Base-by-base conservation (phyloP, 2,797 vertebrate species). In the Cossypha heuglini region DNA sequence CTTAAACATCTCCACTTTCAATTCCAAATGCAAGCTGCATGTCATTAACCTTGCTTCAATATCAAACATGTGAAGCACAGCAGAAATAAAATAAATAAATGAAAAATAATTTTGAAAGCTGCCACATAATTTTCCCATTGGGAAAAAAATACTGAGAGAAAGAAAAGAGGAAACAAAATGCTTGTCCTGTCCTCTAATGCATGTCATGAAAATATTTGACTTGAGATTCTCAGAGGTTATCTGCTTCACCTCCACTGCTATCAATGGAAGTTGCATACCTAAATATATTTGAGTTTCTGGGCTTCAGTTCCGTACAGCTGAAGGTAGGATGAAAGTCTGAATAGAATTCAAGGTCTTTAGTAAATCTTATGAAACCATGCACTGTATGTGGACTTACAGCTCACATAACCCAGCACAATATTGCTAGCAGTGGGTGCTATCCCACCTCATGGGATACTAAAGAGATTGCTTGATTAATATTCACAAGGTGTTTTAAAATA, bases 31-130 rank as follows among this genome's bases (percentile, higher is more conserved):
- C 84, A 92, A 91, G 35, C 78, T 91, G 77, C 52, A 73, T 94
- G 78, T 87, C 61, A 80, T 92, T 96, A 95, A 96, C 92, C 78
- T 96, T 95, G 84, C 31, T 52, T 93, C 94, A 95, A 94, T 94
- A 93, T 92, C 92, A 96, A 96, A 89, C 40, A 66, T 15, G 13
- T 82, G 61, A 82, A 85, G 68, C 78, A 83, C 42, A 80, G 64
- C 57, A 82, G 75, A 77, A 77, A 77, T 88, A 88, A 93, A 94
- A 82, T 85, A 93, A 94, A 93, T 77, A 94, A 67, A 59, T 68
- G 55, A 88, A 94, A 91, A 92, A 80, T 83, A 77, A 82, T 89
- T 89, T 83, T 71, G 35, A 92, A 88, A 94, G 46, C 51, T 57
- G 49, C 25, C 61, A 80, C 63, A 63, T 77, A 43, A 77, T 88